Percentiles rank a stretch among this genome's conserved stretches.
Evolutionary conservation across 2,888 invertebrate genomes (phyloP).

Genomic region (Andrena trimmerana): DNA sequence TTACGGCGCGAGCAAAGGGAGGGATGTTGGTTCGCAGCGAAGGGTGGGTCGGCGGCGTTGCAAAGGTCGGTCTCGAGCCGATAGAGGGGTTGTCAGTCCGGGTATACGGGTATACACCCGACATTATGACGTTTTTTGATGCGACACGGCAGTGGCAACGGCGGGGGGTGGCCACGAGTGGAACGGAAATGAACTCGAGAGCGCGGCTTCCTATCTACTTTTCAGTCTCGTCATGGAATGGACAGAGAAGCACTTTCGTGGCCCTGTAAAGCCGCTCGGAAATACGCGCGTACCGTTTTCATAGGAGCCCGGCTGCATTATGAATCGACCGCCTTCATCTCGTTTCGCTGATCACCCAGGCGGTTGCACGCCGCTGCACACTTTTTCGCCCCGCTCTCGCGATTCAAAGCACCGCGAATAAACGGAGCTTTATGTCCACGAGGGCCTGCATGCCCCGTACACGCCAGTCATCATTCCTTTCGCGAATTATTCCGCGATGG

Average conservation of each 20-base stretch:
- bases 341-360: constrained; percentile 62
- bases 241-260: constrained; percentile 75
- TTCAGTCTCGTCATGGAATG: constrained; percentile 75
- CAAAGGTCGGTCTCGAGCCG: constrained; percentile 45
- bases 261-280: constrained; percentile 62
- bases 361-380: constrained; percentile 42
- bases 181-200: constrained; percentile 80
- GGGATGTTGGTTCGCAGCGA: constrained; percentile 9
- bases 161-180: constrained; percentile 64
- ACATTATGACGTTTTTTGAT: constrained; percentile 80
- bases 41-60: constrained; percentile 29
- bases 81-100: constrained; percentile 38
- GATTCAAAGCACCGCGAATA: constrained; percentile 48
- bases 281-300: constrained; percentile 67
- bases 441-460: too few relatives aligned
- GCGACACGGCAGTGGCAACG: constrained; percentile 54
- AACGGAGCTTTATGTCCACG: constrained; percentile 30
- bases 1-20: constrained; percentile 27
- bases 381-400: constrained; percentile 41
- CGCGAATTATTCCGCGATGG: constrained; percentile 21
- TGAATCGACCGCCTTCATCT: constrained; percentile 68
- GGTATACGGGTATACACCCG: constrained; percentile 50
- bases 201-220: constrained; percentile 77
- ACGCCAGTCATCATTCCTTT: neutral
- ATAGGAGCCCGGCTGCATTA: constrained; percentile 56